Evolutionary conservation across 2,113 vertebrate species (phyloP).

Genomic region (Esox niger): DNA sequence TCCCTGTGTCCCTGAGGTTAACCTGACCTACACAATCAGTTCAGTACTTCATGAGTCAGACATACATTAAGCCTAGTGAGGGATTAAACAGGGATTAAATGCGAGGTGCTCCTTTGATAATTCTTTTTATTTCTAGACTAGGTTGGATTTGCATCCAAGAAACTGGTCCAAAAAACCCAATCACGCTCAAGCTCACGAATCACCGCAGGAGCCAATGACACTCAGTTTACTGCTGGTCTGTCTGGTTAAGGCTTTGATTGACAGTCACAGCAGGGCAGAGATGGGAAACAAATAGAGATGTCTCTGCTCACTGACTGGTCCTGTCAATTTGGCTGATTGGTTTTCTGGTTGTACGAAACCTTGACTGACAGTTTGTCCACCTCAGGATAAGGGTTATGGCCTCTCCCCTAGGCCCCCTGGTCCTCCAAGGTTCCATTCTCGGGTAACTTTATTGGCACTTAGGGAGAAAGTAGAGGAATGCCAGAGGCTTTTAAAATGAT

Average conservation of each 20-base stretch:
- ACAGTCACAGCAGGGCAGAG: slow-evolving; percentile 32
- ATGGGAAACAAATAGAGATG: slow-evolving; percentile 43
- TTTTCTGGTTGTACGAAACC: slow-evolving; percentile 35
- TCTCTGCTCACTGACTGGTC: slow-evolving; percentile 42
- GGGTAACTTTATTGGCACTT: slow-evolving; percentile 60
- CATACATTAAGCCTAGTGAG: no score
- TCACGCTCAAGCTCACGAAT: no score
- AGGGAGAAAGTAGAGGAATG: slow-evolving; percentile 30
- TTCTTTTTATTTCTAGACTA: no score
- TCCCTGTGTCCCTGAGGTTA: no score
- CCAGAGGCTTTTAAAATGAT: slow-evolving; percentile 66
- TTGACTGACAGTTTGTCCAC: slow-evolving; percentile 50
- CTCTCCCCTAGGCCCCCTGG: not conserved
- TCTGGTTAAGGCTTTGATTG: slow-evolving; percentile 37
- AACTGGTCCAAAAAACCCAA: no score
- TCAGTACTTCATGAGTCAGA: not conserved
- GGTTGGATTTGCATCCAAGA: no score
- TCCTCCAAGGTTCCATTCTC: slow-evolving; percentile 25
- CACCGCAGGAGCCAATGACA: slow-evolving; percentile 49
- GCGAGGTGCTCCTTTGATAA: slow-evolving; percentile 28
- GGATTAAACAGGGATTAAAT: no score
- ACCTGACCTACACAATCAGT: not conserved
- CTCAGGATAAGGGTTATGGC: slow-evolving; percentile 26
- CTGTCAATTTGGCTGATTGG: slow-evolving; percentile 47
- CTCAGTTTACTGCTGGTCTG: slow-evolving; percentile 27